These are phyloP conservation scores for Podarcis lilfordi DNA, from an alignment of 2,797 vertebrate species.

Conservation along the genomic window DNA sequence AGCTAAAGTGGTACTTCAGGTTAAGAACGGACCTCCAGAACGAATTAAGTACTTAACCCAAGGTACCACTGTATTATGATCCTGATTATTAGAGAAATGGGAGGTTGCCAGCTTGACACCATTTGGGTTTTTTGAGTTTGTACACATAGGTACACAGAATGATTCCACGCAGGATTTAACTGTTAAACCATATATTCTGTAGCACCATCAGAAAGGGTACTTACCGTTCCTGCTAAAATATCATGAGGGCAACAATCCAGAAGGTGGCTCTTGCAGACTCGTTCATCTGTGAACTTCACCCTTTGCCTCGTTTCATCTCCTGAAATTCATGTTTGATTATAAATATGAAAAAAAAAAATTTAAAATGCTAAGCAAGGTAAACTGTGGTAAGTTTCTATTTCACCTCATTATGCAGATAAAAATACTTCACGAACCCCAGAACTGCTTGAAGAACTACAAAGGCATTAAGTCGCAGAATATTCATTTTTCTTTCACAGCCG, in stretches of 20 bases:
- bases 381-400: conserved; percentile 8
- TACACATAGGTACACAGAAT: neutral
- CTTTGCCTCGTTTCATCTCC: conserved; percentile 98
- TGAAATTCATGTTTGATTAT: conserved; percentile 86
- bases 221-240: conserved; percentile 97
- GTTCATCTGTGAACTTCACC: conserved; percentile 97
- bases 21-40: too few species aligned
- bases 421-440: conserved; percentile 67
- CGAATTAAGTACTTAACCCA: too few species aligned
- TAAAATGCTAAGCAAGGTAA: conserved; percentile 45
- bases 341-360: conserved; percentile 74
- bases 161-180: neutral
- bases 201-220: conserved; percentile 56
- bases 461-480: conserved; percentile 50
- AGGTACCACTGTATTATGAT: neutral
- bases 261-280: conserved; percentile 99
- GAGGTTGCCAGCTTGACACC: too few species aligned
- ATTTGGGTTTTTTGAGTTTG: neutral
- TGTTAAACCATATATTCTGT: neutral
- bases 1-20: too few species aligned
- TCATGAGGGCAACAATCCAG: conserved; percentile 99
- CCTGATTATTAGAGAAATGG: neutral
- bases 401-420: conserved; percentile 64
- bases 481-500: conserved; percentile 15
- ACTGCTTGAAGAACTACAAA: conserved; percentile 45